Evolutionary conservation across 2,113 vertebrate species (phyloP).

Genomic region (Chlorocebus sabaeus): DNA sequence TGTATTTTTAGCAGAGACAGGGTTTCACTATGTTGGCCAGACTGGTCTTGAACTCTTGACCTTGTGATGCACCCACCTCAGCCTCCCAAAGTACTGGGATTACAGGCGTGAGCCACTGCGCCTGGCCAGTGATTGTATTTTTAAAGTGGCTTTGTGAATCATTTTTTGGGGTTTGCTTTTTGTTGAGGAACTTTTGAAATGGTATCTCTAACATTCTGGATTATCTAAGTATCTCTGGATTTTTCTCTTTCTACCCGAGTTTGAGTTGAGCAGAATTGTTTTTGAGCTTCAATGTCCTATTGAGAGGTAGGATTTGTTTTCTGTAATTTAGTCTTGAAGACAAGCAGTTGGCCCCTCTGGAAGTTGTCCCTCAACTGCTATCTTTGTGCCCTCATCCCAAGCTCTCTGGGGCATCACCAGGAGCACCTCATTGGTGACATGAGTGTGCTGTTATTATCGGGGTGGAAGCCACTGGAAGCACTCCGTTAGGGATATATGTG

Average conservation of each 20-base stretch:
- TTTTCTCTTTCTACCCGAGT: not conserved
- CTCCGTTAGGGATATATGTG: not conserved
- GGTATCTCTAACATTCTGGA: not conserved
- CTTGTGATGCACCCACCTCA: too few relatives aligned
- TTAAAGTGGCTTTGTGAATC: not conserved
- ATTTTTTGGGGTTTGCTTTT: not conserved
- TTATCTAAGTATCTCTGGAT: not conserved
- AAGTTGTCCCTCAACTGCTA: too few relatives aligned
- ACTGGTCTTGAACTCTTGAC: too few relatives aligned
- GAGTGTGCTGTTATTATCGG: not conserved
- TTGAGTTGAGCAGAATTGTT: not conserved
- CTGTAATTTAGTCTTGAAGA: not conserved
- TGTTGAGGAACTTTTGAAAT: not conserved
- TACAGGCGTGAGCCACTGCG: too few relatives aligned
- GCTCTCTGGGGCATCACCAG: not conserved
- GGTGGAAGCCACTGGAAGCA: too few relatives aligned
- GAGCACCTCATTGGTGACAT: fast-evolving
- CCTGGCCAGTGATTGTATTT: too few relatives aligned
- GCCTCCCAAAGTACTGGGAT: too few relatives aligned
- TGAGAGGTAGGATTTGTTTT: not conserved
- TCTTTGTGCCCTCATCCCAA: not conserved
- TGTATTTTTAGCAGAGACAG: too few relatives aligned
- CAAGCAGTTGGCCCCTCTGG: not conserved
- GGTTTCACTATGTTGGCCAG: too few relatives aligned
- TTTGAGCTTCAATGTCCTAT: not conserved